A percentile compares a stretch with the other conserved stretches of the same genome.
phyloP scores from a whole-genome alignment of 2,113 vertebrate genomes.

The Boleophthalmus pectinirostris region DNA sequence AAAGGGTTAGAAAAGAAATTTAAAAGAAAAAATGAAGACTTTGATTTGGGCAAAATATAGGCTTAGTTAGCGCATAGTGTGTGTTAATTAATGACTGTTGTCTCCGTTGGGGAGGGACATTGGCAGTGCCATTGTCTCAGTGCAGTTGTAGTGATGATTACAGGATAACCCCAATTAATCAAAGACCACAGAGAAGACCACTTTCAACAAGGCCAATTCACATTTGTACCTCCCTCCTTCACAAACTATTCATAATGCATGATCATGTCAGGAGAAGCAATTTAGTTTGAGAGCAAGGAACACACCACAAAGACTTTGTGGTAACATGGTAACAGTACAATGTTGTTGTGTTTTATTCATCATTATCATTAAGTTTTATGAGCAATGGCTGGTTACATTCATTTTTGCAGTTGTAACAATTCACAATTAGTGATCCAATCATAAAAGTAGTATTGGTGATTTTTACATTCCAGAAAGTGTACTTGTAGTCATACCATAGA shows the following conservation, averaged over 20 bases:
- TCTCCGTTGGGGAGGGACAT: slow-evolving; percentile 40
- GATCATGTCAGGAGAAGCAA: background rate
- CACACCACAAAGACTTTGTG: no score
- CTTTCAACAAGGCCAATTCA: slow-evolving; percentile 26
- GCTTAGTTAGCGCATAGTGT: slow-evolving; percentile 15
- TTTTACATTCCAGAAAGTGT: no score
- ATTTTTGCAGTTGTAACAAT: no score
- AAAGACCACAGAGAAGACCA: slow-evolving; percentile 28
- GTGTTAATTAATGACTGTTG: slow-evolving; percentile 57
- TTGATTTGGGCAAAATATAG: slow-evolving; percentile 7
- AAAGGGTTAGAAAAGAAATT: no score
- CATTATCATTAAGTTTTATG: no score
- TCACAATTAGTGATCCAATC: no score
- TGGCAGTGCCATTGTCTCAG: slow-evolving; percentile 41
- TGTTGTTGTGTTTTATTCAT: background rate
- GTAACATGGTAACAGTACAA: background rate
- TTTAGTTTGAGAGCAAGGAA: background rate
- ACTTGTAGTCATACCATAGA: no score
- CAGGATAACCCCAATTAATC: slow-evolving; percentile 72
- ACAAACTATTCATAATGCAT: background rate
- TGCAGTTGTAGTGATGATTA: slow-evolving; percentile 55
- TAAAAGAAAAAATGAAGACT: slow-evolving; percentile 2
- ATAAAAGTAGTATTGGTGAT: no score
- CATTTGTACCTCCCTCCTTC: background rate
- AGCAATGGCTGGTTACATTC: no score